Evolutionary conservation across 2,888 invertebrate species (phyloP).

Genomic region (Dysmachus trigonus): DNA sequence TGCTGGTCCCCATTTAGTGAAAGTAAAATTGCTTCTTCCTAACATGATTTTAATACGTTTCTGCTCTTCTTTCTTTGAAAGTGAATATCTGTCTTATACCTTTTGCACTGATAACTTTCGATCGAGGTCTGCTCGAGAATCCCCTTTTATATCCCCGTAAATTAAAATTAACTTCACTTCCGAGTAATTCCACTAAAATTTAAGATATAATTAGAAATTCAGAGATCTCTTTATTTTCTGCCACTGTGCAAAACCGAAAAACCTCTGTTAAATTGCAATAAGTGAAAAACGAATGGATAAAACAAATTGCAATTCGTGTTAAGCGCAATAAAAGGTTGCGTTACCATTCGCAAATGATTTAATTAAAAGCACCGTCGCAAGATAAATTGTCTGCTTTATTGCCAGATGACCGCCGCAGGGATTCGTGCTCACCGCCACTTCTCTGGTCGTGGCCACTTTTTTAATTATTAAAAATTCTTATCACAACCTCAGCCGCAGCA

Average conservation of each 20-base stretch:
- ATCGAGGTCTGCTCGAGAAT: neutral
- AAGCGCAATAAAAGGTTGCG: neutral
- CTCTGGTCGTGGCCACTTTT: neutral
- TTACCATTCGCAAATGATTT: neutral
- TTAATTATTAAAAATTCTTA: neutral
- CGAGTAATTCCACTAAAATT: neutral
- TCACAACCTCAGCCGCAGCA: neutral
- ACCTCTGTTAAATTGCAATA: neutral
- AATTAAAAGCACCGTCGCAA: neutral
- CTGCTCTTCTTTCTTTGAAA: neutral
- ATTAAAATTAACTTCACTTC: neutral
- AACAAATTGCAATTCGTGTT: neutral
- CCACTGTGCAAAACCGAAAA: neutral
- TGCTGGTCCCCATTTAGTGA: neutral
- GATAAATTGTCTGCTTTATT: neutral
- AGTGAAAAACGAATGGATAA: neutral
- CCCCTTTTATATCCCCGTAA: neutral
- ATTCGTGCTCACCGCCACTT: neutral
- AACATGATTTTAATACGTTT: neutral
- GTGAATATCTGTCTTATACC: no score
- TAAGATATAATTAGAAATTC: neutral
- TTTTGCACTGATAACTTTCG: neutral
- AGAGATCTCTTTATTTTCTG: neutral
- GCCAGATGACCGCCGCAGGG: neutral
- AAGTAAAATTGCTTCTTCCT: neutral